These are phyloP conservation scores for Chelonus formosanus DNA, from an alignment of 2,888 invertebrate genomes.

Conservation along the genomic window DNA sequence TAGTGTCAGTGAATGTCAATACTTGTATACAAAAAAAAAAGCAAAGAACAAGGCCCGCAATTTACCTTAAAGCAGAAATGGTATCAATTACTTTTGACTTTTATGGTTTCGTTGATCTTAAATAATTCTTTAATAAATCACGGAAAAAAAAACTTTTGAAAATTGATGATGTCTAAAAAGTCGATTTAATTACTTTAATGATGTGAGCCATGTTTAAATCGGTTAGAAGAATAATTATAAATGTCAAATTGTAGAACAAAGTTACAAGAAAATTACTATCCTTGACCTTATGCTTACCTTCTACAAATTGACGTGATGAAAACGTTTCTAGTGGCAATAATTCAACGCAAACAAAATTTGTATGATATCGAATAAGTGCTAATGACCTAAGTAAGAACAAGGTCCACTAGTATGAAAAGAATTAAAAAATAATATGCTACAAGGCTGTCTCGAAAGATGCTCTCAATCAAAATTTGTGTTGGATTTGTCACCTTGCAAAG, in stretches of 20 bases:
- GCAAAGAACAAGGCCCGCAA: neutral
- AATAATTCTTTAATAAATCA: conserved; percentile 19
- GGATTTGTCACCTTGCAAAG: conserved; percentile 7
- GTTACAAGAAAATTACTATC: no score
- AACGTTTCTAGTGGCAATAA: neutral
- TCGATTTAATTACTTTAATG: no score
- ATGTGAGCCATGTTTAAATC: no score
- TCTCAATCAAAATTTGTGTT: conserved; percentile 9
- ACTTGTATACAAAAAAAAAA: neutral
- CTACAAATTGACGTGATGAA: no score
- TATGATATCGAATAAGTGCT: neutral
- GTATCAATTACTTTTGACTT: conserved; percentile 31
- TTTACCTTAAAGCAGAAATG: conserved; percentile 22
- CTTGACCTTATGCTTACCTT: no score
- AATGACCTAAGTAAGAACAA: conserved; percentile 3
- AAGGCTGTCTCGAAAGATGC: conserved; percentile 8
- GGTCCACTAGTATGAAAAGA: neutral
- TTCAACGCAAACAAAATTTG: neutral
- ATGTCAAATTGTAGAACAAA: no score
- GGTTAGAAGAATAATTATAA: no score
- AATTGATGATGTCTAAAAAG: no score
- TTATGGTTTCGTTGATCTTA: conserved; percentile 16
- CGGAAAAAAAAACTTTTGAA: neutral
- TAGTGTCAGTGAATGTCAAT: conserved; percentile 18
- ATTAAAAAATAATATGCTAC: neutral